Base-by-base conservation (phyloP, 2,797 vertebrate species). In the Eospalax fontanierii region DNA sequence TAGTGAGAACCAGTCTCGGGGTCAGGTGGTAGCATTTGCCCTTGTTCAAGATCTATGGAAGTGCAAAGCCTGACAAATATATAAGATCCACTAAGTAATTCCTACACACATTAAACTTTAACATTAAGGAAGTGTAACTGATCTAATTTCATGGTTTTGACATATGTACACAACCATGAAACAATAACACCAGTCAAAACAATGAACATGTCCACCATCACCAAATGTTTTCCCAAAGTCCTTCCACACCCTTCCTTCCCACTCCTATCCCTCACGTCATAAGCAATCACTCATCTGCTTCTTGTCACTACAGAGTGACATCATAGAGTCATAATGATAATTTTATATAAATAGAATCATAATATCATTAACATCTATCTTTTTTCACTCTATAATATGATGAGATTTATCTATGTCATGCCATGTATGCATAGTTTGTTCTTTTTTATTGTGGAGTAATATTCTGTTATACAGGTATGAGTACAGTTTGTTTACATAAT, bases 131-230 rank as follows among this genome's bases (percentile, higher is more conserved):
- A 78, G 3, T 71, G 28, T 30, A 59, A 63, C 63, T 38, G 38
- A 24, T 16, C 18, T 40, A 33, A 46, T 65, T 65, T 19, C 30
- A 8, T 68, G 21, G 9, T 54, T 54, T 54, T 54, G 38, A 82
- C 78, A 40, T 84, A 66, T 3, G 24, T 63, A 19, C 43, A 76
- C 18, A 74, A 11, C 28, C 54, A 79, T 76, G 66, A 88, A 93
- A 68, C 40, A 82, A 40, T 89, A 38, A 73, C 70, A 33, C 85
- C 43, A 65, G 68, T 75, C 57, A 88, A 85, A 74, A 87, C 59
- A 66, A 54, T 80, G 33, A 87, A 61, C 19, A 78, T 65, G 6
- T 74, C n/a, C 10, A 70, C 61, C 38, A 73, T 80, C 28, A 18
- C 79, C 33, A 28, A 21, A 83, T 63, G 12, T 35, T 75, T 93